A percentile compares a stretch with the other conserved stretches of the same genome.
Conservation (phyloP, 92 coral and sea anemone species). For the Epizoanthus scotinus region DNA sequence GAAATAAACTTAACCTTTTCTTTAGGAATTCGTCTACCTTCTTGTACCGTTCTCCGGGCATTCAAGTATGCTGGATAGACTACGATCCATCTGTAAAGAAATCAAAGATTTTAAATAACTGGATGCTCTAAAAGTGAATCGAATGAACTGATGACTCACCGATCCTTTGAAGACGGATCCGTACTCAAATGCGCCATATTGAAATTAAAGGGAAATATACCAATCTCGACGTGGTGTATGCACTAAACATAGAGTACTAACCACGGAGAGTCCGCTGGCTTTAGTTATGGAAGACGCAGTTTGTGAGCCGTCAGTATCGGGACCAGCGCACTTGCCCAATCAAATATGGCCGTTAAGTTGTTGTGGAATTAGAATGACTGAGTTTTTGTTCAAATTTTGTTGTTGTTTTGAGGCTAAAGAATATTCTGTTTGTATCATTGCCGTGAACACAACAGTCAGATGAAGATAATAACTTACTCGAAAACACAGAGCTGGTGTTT, state of each 20-base stretch:
- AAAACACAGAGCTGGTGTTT: background rate
- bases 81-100: constrained; percentile 73
- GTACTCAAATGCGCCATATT: constrained; percentile 90
- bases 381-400: constrained; percentile 12
- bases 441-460: background rate
- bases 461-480: background rate
- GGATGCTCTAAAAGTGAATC: background rate
- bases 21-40: constrained; percentile 96
- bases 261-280: constrained; percentile 37
- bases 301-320: constrained; percentile 37
- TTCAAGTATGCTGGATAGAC: constrained; percentile 95
- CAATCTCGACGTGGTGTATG: background rate
- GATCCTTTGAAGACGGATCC: constrained; percentile 84
- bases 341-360: constrained; percentile 50
- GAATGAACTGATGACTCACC: constrained; percentile 61
- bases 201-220: background rate
- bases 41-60: constrained; percentile 81
- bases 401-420: background rate
- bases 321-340: constrained; percentile 2
- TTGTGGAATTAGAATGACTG: background rate
- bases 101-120: background rate
- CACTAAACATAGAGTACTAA: background rate
- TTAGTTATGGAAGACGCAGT: background rate
- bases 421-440: too few relatives aligned
- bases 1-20: constrained; percentile 75